Evolutionary conservation across 2,888 invertebrate genomes (phyloP).

Genomic region (Acheta domesticus): DNA sequence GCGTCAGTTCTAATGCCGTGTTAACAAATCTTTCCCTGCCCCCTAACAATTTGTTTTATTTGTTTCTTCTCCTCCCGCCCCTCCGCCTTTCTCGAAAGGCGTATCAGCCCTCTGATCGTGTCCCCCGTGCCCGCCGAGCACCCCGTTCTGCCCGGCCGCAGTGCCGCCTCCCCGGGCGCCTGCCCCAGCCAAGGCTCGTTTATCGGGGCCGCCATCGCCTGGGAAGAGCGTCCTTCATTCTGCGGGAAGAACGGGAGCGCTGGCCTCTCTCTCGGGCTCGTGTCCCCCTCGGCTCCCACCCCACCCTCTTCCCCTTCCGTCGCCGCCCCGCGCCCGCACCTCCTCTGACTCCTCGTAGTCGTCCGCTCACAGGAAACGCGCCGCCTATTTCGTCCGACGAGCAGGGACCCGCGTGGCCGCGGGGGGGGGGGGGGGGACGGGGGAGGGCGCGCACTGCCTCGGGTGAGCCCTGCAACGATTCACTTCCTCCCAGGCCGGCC

Average conservation of each 20-base stretch:
- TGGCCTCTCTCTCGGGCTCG: background rate
- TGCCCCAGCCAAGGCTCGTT: background rate
- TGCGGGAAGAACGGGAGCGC: constrained; percentile 18
- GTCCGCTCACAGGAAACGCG: background rate
- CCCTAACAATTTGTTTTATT: too few species aligned
- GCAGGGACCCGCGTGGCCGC: background rate
- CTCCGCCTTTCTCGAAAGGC: too few species aligned
- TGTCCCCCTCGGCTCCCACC: background rate
- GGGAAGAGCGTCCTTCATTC: background rate
- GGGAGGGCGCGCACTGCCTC: background rate
- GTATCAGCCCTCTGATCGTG: too few species aligned
- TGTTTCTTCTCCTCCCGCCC: too few species aligned
- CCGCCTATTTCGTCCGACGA: too few species aligned
- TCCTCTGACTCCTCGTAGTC: background rate
- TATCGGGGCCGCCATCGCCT: background rate
- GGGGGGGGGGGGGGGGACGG: background rate
- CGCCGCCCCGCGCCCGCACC: background rate
- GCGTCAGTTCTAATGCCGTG: too few species aligned
- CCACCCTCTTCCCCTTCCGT: background rate
- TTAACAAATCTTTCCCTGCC: too few species aligned
- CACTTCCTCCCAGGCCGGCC: too few species aligned
- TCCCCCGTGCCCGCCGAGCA: too few species aligned
- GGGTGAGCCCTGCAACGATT: background rate
- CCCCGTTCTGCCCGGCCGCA: background rate
- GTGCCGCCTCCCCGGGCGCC: background rate